Base-by-base conservation (phyloP, 2,113 vertebrate species). In the Sitta europaea region DNA sequence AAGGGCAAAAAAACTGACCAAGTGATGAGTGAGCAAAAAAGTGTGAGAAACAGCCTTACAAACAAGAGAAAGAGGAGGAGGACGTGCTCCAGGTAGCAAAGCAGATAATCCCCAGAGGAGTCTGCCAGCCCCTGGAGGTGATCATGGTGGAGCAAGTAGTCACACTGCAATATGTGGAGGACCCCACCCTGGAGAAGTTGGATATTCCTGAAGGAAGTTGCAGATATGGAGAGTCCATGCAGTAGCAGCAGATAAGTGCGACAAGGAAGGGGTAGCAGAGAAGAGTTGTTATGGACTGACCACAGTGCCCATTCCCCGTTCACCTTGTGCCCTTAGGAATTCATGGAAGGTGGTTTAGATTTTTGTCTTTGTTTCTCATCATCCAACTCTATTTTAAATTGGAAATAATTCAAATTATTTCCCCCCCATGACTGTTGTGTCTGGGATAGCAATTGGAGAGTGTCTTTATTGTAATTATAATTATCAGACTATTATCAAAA, bases 91-190 rank as follows among this genome's bases (percentile, higher is more conserved):
- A n/a, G 6, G 42, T 7, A 5, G 3, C 2, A 5, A 59, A 76
- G 24, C 10, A 85, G n/a, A 43, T 11, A 57, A 67, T 62, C 6
- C 31, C 17, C 31, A 58, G 38, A 21, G 23, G 20, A 43, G 6
- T 25, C 16, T 67, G 14, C 7, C 66, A 43, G 36, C 5, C 15
- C 25, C 23, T 16, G 7, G 16, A 73, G 35, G 35, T 45, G 24
- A 58, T 25, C 7, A 4, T 6, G 7, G 27, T 42, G 36, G 47
- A 71, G 5, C 25, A 42, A 17, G 16, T 29, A 47, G 45, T 27
- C 12, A 21, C 10, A 6, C 6, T n/a, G 27, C 8, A 74, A 22
- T 33, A 27, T 0, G 0, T 50, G 55, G 40, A 54, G 14, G 13
- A 35, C 8, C 2, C 8, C 33, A 76, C 5, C 2, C 6, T 4